Evolutionary conservation across 2,113 vertebrate genomes (phyloP), one percentile per base, ranked within the genome.

Genomic region (Carollia perspicillata): DNA sequence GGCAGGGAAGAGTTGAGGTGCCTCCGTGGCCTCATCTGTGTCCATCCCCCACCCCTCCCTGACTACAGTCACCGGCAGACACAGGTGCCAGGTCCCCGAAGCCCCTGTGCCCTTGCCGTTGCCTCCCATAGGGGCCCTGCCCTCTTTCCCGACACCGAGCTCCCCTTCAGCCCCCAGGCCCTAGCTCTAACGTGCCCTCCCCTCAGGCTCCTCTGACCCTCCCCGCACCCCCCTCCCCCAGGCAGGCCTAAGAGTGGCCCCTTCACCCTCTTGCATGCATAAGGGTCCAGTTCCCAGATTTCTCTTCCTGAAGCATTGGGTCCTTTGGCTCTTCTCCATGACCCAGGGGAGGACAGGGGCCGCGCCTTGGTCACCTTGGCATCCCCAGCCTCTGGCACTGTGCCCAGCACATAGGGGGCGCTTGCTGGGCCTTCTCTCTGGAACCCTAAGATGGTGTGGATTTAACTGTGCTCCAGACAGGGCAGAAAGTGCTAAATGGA

Each of bases 201-300:
- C 58, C 8, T 0, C 8, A 58, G 37, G 13, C 72, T 80, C 37
- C 65, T 47, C 65, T 75, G 71, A 66, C 2, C 18, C 37, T 49
- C 47, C 47, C 47, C 20, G 51, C 51, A 1, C 53, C 55, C 55
- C 53, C 55, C 3, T 0, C 4, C 23, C 3, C 40, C 44, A 35
- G 12, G 35, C 60, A 75, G 17, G 22, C 42, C 26, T 40, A 47
- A 44, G 60, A 53, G 22, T 23, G 23, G 10, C 14, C 17, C 9
- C 9, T 22, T 28, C 0, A 2, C 13, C 16, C 1, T 78, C 37
- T 58, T 26, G 1, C 3, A 2, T 68, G 13, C n/a, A 0, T 63
- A 26, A 81, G 44, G 72, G 58, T 16, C 33, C 28, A 23, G 20
- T 17, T 49, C 74, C 65, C 2, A 51, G 55, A 6, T 5, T 22